Conservation (phyloP, 2,797 vertebrate species). For the Macroramphosus scolopax region DNA sequence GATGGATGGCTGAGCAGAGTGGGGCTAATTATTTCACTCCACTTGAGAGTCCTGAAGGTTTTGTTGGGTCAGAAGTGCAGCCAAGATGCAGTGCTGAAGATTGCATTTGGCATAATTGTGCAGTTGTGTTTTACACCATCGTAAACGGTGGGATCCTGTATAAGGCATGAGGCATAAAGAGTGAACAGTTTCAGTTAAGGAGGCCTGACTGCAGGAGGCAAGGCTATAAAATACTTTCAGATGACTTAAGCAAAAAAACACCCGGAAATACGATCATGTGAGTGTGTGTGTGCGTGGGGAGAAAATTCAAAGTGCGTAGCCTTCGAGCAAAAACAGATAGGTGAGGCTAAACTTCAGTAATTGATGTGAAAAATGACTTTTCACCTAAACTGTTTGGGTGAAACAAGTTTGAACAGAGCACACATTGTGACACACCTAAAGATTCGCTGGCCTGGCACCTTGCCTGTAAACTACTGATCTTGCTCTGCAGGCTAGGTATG, state of each 20-base stretch:
- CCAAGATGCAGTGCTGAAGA: constrained; percentile 63
- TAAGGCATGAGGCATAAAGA: constrained; percentile 23
- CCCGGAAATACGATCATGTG: constrained; percentile 6
- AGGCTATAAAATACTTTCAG: constrained; percentile 22
- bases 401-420: constrained; percentile 64
- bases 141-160: constrained; percentile 47
- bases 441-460: constrained; percentile 51
- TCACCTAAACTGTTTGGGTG: constrained; percentile 36
- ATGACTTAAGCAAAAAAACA: constrained; percentile 39
- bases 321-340: too few relatives aligned
- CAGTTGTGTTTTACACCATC: constrained; percentile 54
- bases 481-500: constrained; percentile 53
- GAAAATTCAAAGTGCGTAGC: too few relatives aligned
- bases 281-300: constrained; percentile 1
- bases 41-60: constrained; percentile 67
- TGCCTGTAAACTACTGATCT: constrained; percentile 58
- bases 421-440: constrained; percentile 63
- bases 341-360: too few relatives aligned
- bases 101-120: constrained; percentile 50
- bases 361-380: constrained; percentile 1
- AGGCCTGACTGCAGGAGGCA: constrained; percentile 37
- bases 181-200: constrained; percentile 30
- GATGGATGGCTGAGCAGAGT: constrained; percentile 57
- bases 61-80: constrained; percentile 57
- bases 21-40: constrained; percentile 75